These are phyloP conservation scores for Gymnocephalus cernua DNA, from an alignment of 2,113 vertebrate species.

Conservation along the genomic window DNA sequence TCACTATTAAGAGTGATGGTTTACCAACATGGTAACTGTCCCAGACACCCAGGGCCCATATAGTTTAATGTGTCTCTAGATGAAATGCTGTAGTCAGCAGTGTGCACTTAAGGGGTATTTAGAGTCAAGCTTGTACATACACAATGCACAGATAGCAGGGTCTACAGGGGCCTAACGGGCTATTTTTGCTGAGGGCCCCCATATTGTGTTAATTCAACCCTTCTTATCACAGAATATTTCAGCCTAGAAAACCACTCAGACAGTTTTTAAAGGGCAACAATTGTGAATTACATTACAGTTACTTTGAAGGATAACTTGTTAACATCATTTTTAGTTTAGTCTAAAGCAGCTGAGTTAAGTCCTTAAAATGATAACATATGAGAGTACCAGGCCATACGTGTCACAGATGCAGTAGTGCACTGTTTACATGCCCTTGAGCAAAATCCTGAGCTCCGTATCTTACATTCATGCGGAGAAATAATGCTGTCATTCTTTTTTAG, in stretches of 20 bases:
- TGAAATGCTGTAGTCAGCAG: background rate
- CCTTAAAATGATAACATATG: constrained; percentile 10
- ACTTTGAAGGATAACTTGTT: background rate
- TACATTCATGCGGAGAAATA: background rate
- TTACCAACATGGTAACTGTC: background rate
- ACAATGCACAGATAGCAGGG: background rate
- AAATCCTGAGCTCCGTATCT: background rate
- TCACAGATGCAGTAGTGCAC: constrained; percentile 2
- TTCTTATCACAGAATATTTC: background rate
- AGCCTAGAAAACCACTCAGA: background rate
- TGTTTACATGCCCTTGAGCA: constrained; percentile 29
- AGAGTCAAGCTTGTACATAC: background rate
- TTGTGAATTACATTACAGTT: background rate
- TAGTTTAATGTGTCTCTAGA: background rate
- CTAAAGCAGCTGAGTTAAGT: background rate
- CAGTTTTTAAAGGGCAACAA: background rate
- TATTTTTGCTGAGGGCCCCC: too few relatives aligned
- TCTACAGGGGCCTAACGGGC: background rate
- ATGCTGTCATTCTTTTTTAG: background rate
- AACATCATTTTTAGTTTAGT: background rate
- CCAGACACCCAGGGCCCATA: background rate
- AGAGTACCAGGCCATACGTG: background rate
- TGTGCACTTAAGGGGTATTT: background rate
- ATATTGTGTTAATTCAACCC: background rate
- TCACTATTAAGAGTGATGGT: background rate